Percentiles rank a stretch among this genome's conserved stretches.
Conservation (phyloP, 2,797 vertebrate genomes). For the Oreochromis grahami region DNA sequence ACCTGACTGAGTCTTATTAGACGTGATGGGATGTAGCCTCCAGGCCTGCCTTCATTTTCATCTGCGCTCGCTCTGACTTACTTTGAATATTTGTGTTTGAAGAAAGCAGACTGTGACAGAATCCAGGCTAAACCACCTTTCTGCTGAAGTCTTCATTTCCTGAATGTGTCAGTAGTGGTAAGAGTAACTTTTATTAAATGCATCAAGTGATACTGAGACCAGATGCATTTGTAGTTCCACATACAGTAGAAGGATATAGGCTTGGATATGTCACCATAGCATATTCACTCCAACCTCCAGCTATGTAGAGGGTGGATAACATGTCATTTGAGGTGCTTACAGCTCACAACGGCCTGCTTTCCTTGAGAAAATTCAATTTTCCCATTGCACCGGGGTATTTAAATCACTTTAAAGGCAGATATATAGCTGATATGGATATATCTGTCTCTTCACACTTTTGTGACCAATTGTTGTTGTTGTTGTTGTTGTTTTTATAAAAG, state of each 20-base stretch:
- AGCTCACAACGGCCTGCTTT: background rate
- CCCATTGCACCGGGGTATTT: background rate
- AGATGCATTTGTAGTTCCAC: background rate
- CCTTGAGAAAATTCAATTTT: background rate
- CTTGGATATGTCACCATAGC: background rate
- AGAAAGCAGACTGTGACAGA: slow-evolving; percentile 1
- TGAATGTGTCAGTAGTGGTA: background rate
- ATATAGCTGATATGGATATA: background rate
- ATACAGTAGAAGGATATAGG: background rate
- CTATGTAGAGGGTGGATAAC: background rate
- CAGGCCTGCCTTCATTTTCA: slow-evolving; percentile 15
- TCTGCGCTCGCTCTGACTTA: background rate
- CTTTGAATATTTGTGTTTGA: slow-evolving; percentile 27
- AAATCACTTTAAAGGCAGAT: background rate
- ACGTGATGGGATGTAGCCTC: slow-evolving; percentile 23
- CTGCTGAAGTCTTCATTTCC: background rate
- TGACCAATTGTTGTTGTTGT: background rate
- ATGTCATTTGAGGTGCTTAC: background rate
- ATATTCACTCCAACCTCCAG: background rate
- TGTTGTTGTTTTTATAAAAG: background rate
- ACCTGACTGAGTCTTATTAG: slow-evolving; percentile 39
- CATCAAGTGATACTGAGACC: background rate
- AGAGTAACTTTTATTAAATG: background rate
- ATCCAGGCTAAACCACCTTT: background rate
- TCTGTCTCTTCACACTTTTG: background rate